phyloP scores from a whole-genome alignment of 2,888 invertebrate genomes.

The Nysson spinosus region DNA sequence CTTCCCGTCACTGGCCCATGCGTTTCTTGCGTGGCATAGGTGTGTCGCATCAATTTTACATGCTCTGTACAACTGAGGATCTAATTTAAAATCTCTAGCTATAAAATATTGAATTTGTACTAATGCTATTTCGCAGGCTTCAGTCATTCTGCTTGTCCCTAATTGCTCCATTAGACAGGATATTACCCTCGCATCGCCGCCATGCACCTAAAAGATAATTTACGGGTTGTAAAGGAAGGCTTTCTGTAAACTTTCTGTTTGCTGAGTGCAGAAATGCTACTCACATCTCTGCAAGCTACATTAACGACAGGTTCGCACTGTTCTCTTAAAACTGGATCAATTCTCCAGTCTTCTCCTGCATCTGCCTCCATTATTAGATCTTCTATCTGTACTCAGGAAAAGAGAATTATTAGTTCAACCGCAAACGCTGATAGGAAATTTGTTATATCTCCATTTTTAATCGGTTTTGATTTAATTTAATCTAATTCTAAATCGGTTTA shows the following conservation, averaged over 20 bases:
- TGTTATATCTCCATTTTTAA: too few relatives aligned
- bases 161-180: conserved; percentile 96
- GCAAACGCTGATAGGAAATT: too few relatives aligned
- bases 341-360: conserved; percentile 96
- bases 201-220: conserved; percentile 79
- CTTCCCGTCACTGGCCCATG: conserved; percentile 85
- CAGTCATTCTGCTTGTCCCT: conserved; percentile 89
- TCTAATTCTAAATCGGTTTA: too few relatives aligned
- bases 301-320: conserved; percentile 93
- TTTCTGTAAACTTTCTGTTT: conserved; percentile 53
- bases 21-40: conserved; percentile 87
- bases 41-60: conserved; percentile 92
- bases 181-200: conserved; percentile 90
- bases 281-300: conserved; percentile 83
- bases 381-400: conserved; percentile 81
- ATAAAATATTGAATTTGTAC: conserved; percentile 98
- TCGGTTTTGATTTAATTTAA: too few relatives aligned
- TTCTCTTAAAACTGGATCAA: conserved; percentile 92
- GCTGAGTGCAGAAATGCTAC: conserved; percentile 45
- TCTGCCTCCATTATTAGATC: conserved; percentile 91
- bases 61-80: conserved; percentile 91
- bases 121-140: conserved; percentile 93
- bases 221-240: background rate
- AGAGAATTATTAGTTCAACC: background rate
- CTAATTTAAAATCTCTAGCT: conserved; percentile 95